A percentile compares a stretch with the other conserved stretches of the same genome.
phyloP scores from a whole-genome alignment of 2,797 vertebrate species.

The Chaunax sp. region DNA sequence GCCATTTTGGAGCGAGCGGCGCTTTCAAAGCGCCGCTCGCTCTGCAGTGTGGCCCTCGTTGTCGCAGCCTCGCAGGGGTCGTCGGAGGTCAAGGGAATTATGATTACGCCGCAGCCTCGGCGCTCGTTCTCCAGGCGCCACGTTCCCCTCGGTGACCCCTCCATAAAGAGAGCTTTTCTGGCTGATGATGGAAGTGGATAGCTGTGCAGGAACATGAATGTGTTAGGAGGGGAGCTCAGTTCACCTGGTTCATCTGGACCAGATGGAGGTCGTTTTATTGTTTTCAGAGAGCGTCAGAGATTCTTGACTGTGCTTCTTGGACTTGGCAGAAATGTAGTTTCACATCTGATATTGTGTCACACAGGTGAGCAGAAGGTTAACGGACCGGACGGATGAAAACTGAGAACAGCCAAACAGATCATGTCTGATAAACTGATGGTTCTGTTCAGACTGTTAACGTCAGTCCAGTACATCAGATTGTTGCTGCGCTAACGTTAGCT shows the following conservation, averaged over 20 bases:
- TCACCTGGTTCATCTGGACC: conserved; percentile 46
- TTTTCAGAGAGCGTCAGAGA: conserved; percentile 24
- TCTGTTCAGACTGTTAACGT: no score
- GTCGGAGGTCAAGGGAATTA: conserved; percentile 81
- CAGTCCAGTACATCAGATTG: no score
- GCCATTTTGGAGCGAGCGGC: conserved; percentile 76
- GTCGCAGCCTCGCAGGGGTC: conserved; percentile 73
- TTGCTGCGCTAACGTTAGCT: no score
- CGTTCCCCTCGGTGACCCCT: conserved; percentile 79
- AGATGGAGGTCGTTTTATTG: conserved; percentile 44
- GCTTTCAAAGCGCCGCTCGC: conserved; percentile 72
- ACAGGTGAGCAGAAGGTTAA: conserved; percentile 44
- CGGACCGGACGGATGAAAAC: neutral
- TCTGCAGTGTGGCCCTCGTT: conserved; percentile 76
- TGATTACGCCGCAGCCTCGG: conserved; percentile 79
- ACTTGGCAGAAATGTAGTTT: neutral
- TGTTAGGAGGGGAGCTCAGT: conserved; percentile 52
- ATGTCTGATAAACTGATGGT: neutral
- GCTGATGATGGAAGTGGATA: conserved; percentile 66
- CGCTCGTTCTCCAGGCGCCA: conserved; percentile 69
- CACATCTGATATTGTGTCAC: conserved; percentile 33
- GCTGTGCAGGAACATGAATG: conserved; percentile 61
- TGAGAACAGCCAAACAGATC: neutral
- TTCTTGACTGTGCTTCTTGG: neutral
- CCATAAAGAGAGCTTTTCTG: conserved; percentile 60